These are phyloP conservation scores for Ormyrus nitidulus DNA, from an alignment of 2,888 invertebrate species.

Conservation along the genomic window DNA sequence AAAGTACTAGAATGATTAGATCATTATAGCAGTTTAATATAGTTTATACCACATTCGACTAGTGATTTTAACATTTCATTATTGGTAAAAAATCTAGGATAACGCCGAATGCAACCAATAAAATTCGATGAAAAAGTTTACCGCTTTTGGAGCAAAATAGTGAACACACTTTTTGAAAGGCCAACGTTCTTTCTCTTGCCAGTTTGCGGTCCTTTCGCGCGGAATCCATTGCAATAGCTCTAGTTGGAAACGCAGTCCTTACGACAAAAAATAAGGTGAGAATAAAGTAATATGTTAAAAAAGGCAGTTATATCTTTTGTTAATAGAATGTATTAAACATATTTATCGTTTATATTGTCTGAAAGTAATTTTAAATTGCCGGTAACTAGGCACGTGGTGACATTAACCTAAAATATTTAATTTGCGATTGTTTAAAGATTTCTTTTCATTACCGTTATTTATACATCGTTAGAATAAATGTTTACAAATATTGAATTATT, in stretches of 20 bases:
- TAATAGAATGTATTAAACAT: background rate
- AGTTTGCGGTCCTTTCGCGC: constrained; percentile 12
- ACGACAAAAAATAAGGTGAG: background rate
- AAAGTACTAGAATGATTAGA: too few relatives aligned
- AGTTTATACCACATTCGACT: too few relatives aligned
- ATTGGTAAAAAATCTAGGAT: too few relatives aligned
- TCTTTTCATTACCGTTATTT: background rate
- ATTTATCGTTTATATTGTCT: background rate
- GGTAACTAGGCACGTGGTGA: constrained; percentile 40
- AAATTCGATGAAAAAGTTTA: too few relatives aligned
- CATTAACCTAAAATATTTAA: constrained; percentile 42
- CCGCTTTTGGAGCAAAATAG: too few relatives aligned
- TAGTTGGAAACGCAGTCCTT: too few relatives aligned
- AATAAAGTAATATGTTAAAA: background rate
- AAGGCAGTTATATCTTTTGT: background rate
- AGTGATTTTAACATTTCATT: too few relatives aligned
- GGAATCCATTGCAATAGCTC: background rate
- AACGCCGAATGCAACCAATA: too few relatives aligned
- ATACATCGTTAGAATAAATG: background rate
- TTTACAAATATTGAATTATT: background rate
- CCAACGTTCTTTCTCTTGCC: background rate
- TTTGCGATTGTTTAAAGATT: background rate
- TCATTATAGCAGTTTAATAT: too few relatives aligned
- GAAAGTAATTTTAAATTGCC: background rate
- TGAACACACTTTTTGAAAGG: too few relatives aligned